Evolutionary conservation across 2,888 invertebrate genomes (phyloP).

Genomic region (Allacma fusca): DNA sequence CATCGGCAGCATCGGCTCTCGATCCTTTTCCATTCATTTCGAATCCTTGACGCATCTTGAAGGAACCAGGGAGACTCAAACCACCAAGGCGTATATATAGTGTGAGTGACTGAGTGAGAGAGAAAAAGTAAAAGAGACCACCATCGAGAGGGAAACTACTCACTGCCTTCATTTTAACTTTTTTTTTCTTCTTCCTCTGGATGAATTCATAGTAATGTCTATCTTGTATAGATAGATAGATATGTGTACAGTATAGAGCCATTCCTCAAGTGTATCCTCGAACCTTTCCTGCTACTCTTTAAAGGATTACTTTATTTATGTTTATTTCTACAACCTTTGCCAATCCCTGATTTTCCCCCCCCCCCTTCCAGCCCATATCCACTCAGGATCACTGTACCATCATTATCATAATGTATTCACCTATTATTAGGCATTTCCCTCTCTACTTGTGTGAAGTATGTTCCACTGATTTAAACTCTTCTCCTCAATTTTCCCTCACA

Average conservation of each 20-base stretch:
- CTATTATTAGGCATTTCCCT: slow-evolving; percentile 4
- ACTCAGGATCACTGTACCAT: not conserved
- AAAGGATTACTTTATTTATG: slow-evolving; percentile 12
- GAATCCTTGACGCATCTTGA: slow-evolving; percentile 32
- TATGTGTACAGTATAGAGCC: no score
- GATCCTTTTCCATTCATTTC: slow-evolving; percentile 34
- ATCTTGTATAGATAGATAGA: not conserved
- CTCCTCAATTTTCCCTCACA: not conserved
- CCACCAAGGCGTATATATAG: not conserved
- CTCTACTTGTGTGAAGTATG: not conserved
- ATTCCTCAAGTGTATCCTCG: no score
- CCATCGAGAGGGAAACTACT: not conserved
- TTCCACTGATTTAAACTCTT: no score
- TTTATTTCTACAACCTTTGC: slow-evolving; percentile 3
- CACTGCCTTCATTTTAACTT: slow-evolving; percentile 28
- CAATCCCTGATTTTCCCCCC: not conserved
- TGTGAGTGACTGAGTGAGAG: not conserved
- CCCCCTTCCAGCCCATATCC: not conserved
- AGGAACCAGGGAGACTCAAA: not conserved
- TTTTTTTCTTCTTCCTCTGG: not conserved
- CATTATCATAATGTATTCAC: slow-evolving; percentile 3
- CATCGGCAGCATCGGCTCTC: slow-evolving; percentile 35
- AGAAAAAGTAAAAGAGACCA: slow-evolving; percentile 3
- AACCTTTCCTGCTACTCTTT: not conserved
- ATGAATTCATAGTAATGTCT: not conserved